A percentile compares a stretch with the other conserved stretches of the same genome.
Evolutionary conservation across 1,140 invertebrate genomes (phyloP).

Genomic region (Leptinotarsa texana): DNA sequence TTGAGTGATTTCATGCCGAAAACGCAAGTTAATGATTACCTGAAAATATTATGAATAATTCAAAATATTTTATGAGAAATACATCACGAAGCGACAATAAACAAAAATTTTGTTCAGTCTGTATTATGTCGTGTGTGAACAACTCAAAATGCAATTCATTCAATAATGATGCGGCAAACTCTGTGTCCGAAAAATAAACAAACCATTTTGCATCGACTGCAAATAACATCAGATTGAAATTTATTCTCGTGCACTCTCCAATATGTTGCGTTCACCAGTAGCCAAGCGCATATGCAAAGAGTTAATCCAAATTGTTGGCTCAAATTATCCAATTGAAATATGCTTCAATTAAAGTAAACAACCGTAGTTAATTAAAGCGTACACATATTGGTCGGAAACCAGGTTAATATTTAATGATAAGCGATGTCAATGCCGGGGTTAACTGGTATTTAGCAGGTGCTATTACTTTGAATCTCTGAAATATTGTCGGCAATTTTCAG

Average conservation of each 20-base stretch:
- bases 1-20: no score
- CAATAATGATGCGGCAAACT: constrained; percentile 7
- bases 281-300: constrained; percentile 24
- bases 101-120: no score
- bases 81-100: no score
- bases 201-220: constrained; percentile 5
- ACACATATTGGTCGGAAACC: constrained; percentile 44
- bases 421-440: constrained; percentile 48
- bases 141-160: background rate
- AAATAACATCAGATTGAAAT: constrained; percentile 15
- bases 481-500: constrained; percentile 28
- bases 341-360: constrained; percentile 48
- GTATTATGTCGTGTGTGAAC: no score
- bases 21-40: no score
- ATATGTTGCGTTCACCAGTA: constrained; percentile 20
- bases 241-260: constrained; percentile 13
- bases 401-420: constrained; percentile 51
- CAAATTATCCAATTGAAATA: constrained; percentile 43
- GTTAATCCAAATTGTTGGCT: constrained; percentile 30
- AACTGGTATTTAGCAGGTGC: constrained; percentile 49
- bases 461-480: constrained; percentile 36
- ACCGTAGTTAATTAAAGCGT: constrained; percentile 47
- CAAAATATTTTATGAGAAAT: no score
- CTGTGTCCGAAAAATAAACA: background rate
- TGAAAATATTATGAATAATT: no score